Evolutionary conservation across 2,888 invertebrate genomes (phyloP).

Genomic region (Drosophila pegasa): DNA sequence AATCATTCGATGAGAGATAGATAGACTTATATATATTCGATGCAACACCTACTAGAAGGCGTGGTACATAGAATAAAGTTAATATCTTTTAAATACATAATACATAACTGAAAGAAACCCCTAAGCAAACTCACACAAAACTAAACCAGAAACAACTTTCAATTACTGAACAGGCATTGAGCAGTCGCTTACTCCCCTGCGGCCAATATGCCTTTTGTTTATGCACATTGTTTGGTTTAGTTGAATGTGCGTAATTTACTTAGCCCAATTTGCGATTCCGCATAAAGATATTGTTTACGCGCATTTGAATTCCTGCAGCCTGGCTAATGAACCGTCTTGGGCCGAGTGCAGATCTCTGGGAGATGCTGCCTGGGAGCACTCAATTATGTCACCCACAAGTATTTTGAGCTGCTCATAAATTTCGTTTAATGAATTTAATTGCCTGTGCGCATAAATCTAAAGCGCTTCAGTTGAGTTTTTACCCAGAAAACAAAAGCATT

Average conservation of each 20-base stretch:
- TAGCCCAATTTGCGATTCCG: constrained; percentile 70
- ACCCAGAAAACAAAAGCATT: constrained; percentile 66
- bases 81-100: too few relatives aligned
- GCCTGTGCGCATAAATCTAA: constrained; percentile 73
- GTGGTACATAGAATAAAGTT: too few relatives aligned
- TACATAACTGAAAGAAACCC: not conserved
- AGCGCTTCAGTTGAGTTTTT: constrained; percentile 76
- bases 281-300: constrained; percentile 58
- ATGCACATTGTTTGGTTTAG: constrained; percentile 58
- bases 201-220: constrained; percentile 54
- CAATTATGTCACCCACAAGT: constrained; percentile 76
- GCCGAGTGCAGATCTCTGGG: not conserved
- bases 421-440: constrained; percentile 78
- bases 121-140: not conserved
- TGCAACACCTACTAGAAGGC: too few relatives aligned
- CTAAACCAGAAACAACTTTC: not conserved
- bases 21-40: too few relatives aligned
- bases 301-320: constrained; percentile 23
- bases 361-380: constrained; percentile 5
- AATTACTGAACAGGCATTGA: not conserved
- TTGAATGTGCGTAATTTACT: constrained; percentile 71
- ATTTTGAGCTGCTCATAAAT: constrained; percentile 65
- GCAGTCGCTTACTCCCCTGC: not conserved
- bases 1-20: too few relatives aligned
- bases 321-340: constrained; percentile 49